Percentiles rank a stretch among this genome's conserved stretches.
phyloP scores from a whole-genome alignment of 2,888 invertebrate species.

The Sarcophaga carnaria region DNA sequence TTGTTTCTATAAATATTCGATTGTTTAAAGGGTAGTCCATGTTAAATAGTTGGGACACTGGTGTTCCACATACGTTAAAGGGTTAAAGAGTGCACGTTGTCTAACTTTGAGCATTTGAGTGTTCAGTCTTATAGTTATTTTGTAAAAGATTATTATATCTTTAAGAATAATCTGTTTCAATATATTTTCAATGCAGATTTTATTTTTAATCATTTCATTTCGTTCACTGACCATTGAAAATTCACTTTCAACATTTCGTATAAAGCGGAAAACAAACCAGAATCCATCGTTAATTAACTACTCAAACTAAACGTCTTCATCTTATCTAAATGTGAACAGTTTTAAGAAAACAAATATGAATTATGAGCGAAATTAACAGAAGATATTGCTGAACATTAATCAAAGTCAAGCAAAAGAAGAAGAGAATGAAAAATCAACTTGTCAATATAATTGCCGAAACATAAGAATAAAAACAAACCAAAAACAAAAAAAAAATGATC shows the following conservation, averaged over 20 bases:
- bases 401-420: conserved; percentile 45
- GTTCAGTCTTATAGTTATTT: no score
- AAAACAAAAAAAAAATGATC: not conserved
- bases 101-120: no score
- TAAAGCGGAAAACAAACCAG: conserved; percentile 28
- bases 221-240: conserved; percentile 24
- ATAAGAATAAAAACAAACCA: not conserved
- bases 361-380: conserved; percentile 45
- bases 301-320: conserved; percentile 52
- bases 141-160: not conserved
- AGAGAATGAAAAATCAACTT: conserved; percentile 42
- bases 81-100: no score
- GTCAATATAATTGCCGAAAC: conserved; percentile 59
- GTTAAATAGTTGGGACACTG: no score
- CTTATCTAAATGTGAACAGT: conserved; percentile 4
- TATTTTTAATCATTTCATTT: not conserved
- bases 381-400: conserved; percentile 59
- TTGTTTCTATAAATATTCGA: no score
- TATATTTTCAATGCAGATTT: not conserved
- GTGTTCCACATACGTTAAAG: no score
- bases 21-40: no score
- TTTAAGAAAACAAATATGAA: conserved; percentile 39
- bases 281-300: conserved; percentile 23
- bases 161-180: not conserved
- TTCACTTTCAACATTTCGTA: not conserved